Percentiles rank a stretch among this genome's conserved stretches.
These are phyloP conservation scores for Mystacornis crossleyi DNA, from an alignment of 2,113 vertebrate species.

Conservation along the genomic window DNA sequence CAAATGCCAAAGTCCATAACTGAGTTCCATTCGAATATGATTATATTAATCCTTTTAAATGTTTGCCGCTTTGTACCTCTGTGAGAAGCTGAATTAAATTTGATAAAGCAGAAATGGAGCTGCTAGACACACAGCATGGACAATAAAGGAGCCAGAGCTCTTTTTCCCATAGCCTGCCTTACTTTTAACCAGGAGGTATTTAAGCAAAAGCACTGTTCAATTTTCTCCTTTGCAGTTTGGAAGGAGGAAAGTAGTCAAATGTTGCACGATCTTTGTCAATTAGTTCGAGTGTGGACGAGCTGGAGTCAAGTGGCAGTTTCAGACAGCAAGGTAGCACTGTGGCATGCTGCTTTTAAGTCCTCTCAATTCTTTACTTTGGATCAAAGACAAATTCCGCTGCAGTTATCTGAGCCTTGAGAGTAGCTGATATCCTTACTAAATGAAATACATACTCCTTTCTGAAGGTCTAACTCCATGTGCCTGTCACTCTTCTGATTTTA, in stretches of 20 bases:
- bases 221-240: not conserved
- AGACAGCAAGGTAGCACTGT: not conserved
- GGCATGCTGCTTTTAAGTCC: not conserved
- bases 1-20: not conserved
- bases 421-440: not conserved
- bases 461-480: not conserved
- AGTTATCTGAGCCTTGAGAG: not conserved
- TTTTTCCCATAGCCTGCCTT: not conserved
- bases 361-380: not conserved
- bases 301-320: not conserved
- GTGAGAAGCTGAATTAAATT: not conserved
- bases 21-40: not conserved
- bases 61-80: not conserved
- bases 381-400: not conserved
- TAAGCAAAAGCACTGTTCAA: not conserved
- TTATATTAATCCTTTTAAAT: not conserved
- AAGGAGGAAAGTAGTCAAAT: not conserved
- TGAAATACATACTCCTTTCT: not conserved
- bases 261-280: not conserved
- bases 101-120: not conserved
- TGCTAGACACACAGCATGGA: not conserved
- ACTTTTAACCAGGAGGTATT: not conserved
- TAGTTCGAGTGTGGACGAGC: not conserved
- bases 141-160: not conserved
- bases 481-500: not conserved